A percentile compares a stretch with the other conserved stretches of the same genome.
Conservation (phyloP, 2,113 vertebrate genomes). For the Agelaius phoeniceus region DNA sequence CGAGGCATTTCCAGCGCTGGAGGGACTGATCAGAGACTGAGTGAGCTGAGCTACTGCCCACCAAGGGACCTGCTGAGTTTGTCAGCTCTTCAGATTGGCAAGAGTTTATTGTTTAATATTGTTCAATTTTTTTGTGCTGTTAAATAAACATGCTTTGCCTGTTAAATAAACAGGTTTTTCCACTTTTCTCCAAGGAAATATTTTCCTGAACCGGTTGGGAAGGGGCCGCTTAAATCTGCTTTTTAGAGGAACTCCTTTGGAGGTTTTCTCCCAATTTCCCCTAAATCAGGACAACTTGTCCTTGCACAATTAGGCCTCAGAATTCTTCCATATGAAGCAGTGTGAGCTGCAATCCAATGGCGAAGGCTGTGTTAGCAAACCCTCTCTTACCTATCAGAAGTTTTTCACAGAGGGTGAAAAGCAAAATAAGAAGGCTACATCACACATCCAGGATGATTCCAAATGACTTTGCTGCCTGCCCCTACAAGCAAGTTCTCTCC, state of each 20-base stretch:
- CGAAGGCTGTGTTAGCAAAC: not conserved
- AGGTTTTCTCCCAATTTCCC: not conserved
- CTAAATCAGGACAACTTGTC: not conserved
- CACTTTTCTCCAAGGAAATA: not conserved
- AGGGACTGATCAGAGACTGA: not conserved
- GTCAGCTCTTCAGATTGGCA: too few species aligned
- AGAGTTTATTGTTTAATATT: not conserved
- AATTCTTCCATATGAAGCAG: not conserved
- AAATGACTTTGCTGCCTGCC: not conserved
- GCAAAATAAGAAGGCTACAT: not conserved
- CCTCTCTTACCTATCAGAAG: not conserved
- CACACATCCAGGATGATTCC: not conserved
- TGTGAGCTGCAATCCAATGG: not conserved
- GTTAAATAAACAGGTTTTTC: not conserved
- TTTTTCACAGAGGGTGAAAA: not conserved
- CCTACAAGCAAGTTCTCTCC: not conserved
- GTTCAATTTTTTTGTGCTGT: not conserved
- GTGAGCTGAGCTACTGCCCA: not conserved
- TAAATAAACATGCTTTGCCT: not conserved
- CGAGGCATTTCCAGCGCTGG: not conserved
- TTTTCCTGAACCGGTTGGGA: not conserved
- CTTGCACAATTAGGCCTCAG: not conserved
- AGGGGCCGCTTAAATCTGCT: not conserved
- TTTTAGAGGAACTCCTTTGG: not conserved
- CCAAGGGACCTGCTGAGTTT: accelerated